phyloP scores from a whole-genome alignment of 2,113 vertebrate genomes.

The Picathartes gymnocephalus region DNA sequence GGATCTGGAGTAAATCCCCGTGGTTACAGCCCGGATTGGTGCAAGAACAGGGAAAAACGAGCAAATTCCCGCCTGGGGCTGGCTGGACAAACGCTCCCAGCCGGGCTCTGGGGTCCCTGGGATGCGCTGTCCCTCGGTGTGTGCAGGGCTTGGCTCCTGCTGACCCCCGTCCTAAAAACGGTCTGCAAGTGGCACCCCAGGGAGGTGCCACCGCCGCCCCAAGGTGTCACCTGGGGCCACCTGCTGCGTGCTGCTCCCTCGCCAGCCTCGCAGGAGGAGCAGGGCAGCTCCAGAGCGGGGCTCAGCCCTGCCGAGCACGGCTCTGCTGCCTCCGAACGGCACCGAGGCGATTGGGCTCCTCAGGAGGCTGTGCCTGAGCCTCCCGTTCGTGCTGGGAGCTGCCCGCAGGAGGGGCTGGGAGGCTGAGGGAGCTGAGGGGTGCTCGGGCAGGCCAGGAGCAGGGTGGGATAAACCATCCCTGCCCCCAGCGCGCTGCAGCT shows the following conservation, averaged over 20 bases:
- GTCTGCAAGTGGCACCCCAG: background rate
- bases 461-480: background rate
- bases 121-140: fast-evolving
- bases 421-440: fast-evolving
- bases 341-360: fast-evolving
- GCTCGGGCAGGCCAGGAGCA: fast-evolving
- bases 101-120: fast-evolving
- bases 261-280: background rate
- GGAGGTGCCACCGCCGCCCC: background rate
- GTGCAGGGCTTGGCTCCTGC: background rate
- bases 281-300: background rate
- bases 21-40: background rate
- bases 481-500: background rate
- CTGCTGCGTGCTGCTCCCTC: background rate
- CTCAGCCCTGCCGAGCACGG: background rate
- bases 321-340: background rate
- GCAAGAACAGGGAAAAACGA: background rate
- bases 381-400: background rate
- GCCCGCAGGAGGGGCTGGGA: background rate
- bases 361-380: background rate
- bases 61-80: background rate
- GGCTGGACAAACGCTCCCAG: background rate
- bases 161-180: fast-evolving
- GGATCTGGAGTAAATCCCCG: background rate
- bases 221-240: fast-evolving